These are phyloP conservation scores for Dermochelys coriacea DNA, from an alignment of 2,797 vertebrate species.

Conservation along the genomic window DNA sequence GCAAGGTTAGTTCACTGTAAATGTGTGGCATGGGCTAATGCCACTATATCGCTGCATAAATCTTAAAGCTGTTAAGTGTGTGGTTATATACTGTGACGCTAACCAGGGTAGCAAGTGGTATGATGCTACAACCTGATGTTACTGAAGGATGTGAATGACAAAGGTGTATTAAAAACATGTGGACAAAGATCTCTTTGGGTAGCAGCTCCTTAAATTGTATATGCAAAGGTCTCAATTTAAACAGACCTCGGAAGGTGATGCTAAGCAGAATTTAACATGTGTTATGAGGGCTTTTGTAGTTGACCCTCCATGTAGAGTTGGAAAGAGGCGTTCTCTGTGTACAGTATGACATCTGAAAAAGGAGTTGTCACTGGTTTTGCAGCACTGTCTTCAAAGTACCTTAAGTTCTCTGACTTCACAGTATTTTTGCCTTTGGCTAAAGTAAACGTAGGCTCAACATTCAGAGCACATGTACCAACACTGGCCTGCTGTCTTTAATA, in stretches of 20 bases:
- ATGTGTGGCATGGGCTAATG: not conserved
- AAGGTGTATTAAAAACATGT: not conserved
- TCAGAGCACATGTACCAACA: constrained; percentile 38
- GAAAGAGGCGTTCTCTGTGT: not conserved
- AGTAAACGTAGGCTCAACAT: not conserved
- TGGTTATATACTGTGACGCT: not conserved
- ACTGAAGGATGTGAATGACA: not conserved
- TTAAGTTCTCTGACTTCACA: not conserved
- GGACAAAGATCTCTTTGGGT: not conserved
- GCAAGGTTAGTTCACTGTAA: not conserved
- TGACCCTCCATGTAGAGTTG: not conserved
- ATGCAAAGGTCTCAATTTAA: not conserved
- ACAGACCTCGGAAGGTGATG: not conserved
- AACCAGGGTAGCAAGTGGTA: not conserved
- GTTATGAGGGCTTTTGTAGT: not conserved
- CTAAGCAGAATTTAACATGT: not conserved
- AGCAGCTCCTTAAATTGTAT: not conserved
- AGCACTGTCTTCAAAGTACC: not conserved
- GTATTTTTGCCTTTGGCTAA: not conserved
- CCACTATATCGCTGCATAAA: not conserved
- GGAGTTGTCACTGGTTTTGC: not conserved
- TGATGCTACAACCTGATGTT: not conserved
- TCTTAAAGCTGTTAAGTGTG: not conserved
- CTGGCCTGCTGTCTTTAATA: constrained; percentile 18
- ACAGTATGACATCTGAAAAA: not conserved